Conservation (phyloP, 2,113 vertebrate species). For the Leptodactylus fuscus region DNA sequence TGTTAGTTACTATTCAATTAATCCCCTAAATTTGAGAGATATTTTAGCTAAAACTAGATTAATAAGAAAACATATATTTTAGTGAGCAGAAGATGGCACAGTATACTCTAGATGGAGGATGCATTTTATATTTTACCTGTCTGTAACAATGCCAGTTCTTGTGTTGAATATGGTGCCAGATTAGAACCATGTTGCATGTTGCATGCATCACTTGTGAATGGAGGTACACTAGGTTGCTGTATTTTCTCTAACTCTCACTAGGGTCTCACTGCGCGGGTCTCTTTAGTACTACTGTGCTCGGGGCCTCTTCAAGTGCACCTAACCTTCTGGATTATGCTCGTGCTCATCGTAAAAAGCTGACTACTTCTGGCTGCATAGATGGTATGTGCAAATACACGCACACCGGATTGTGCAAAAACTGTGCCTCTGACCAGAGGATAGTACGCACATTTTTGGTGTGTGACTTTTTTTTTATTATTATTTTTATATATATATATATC, state of each 20-base stretch:
- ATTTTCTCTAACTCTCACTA: constrained; percentile 93
- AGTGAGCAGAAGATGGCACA: constrained; percentile 52
- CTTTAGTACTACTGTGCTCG: constrained; percentile 93
- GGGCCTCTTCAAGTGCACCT: constrained; percentile 93
- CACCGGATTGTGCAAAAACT: constrained; percentile 62
- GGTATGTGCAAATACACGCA: constrained; percentile 91
- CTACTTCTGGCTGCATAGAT: constrained; percentile 91
- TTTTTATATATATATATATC: background rate
- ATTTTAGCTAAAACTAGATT: no score
- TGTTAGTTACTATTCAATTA: no score
- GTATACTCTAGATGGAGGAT: background rate
- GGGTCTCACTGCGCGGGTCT: constrained; percentile 93
- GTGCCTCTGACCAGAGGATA: constrained; percentile 53
- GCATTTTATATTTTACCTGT: background rate
- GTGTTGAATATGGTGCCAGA: constrained; percentile 75
- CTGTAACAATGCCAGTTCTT: constrained; percentile 72
- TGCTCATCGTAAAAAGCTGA: constrained; percentile 95
- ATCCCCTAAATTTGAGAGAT: no score
- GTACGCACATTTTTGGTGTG: background rate
- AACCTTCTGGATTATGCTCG: constrained; percentile 97
- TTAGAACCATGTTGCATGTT: constrained; percentile 80
- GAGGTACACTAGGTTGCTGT: constrained; percentile 88
- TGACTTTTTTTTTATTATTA: background rate
- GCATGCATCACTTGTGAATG: constrained; percentile 86
- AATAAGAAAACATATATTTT: background rate